Evolutionary conservation across 2,888 invertebrate species (phyloP), one percentile per base, ranked within the genome.

Genomic region (Drosophila gaucha): DNA sequence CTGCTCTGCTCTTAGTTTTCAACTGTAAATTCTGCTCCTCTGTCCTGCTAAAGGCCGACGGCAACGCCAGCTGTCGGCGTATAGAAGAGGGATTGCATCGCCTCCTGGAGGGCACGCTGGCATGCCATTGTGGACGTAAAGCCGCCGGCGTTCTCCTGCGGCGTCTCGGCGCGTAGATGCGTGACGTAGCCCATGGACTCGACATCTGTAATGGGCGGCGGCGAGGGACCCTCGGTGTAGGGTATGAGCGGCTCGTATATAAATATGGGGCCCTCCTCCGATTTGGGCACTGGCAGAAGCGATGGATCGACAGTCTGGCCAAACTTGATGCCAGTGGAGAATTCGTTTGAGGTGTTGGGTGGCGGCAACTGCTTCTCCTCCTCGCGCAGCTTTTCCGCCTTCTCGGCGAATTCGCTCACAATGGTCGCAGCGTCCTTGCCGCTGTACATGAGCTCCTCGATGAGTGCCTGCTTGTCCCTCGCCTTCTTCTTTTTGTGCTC

Each of bases 361-460:
- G 90, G 90, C 28, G 92, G 92, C 41, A 92, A 39, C 14, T 84
- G 83, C 46, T 92, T 91, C 24, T 90, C 89, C 75, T 95, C 95
- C 71, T 94, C 94, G 78, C 95, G 94, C 51, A 93, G 93, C 74
- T 95, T 94, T 78, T 95, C 94, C 16, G 93, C 93, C 69, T 93
- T 94, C 55, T 95, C 94, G 0, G 95, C 95, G 91, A 97, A 97
- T 10, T 95, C 95, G 70, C 95, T 95, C 0, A 98, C 92, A 80
- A 98, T 98, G 76, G 95, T 96, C 78, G 96, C 95, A 0, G 98
- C 98, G 90, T 98, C 96, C 9, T 95, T 95, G 76, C 97, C 96
- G 0, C 98, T 97, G 90, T 96, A 97, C 96, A 98, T 98, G 33
- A 99, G 93, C 90, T 99, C 98, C 91, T 99, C 98, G 63, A 99